Evolutionary conservation across 2,797 vertebrate genomes (phyloP), one percentile per base, ranked within the genome.

Genomic region (Gymnothorax javanicus): DNA sequence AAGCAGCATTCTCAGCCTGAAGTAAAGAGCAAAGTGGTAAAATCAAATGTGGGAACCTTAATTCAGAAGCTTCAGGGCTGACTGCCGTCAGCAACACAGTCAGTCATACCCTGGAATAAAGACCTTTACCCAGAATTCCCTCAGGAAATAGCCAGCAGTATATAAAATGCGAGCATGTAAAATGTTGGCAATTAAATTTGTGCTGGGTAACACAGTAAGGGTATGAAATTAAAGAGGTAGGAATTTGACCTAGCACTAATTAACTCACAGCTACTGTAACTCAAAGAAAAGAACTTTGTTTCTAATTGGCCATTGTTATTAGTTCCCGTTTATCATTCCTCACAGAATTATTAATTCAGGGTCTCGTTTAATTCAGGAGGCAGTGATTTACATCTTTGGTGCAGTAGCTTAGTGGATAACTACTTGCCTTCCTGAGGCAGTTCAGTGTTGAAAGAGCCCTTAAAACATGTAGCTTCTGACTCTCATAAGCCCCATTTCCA

Each of bases 261-360:
- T 77, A 77, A 77, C 43, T 50, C 43, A 17, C 20, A 15, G 43
- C 33, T 52, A 17, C 43, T 15, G 43, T 23, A 52, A 43, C 73
- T 77, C 13, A 15, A 50, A 52, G 73, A 73, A 77, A 52, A 77
- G 25, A 50, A 6, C 43, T 82, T 82, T 82, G 79, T 82, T 58
- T 58, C 56, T 57, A n/a, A n/a, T 57, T 82, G 79, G 69, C 43
- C 8, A 52, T 27, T 7, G 71, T 12, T 73, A 33, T 33, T 43
- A 73, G 27, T 8, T 77, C 82, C 64, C 83, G 90, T 91, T 91
- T 59, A 91, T 89, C 88, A 85, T 62, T 86, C 83, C 86, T 88
- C 84, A 90, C 91, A 89, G 93, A 93, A 90, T 90, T 90, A 86
- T 62, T 91, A 92, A 93, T 92, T 91, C 50, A 69, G 69, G 85